Evolutionary conservation across 2,888 invertebrate genomes (phyloP).

Genomic region (Eupithecia exiguata): DNA sequence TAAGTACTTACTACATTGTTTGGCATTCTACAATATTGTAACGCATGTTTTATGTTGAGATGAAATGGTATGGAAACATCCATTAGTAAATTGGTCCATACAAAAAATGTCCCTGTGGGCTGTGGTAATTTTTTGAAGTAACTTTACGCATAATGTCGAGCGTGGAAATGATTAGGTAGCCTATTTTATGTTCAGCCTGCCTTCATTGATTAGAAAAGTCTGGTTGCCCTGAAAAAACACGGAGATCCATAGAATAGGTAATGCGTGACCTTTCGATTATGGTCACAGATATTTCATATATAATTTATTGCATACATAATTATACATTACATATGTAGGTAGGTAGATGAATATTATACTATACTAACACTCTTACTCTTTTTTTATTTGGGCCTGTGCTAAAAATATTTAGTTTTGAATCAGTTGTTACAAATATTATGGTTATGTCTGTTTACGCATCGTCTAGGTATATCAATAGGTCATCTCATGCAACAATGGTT

Average conservation of each 20-base stretch:
- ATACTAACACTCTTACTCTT: too few species aligned
- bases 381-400: too few species aligned
- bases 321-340: too few species aligned
- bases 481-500: not conserved
- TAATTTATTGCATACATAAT: too few species aligned
- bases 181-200: not conserved
- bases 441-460: too few species aligned
- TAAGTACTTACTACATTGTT: conserved; percentile 32
- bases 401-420: too few species aligned
- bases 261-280: not conserved
- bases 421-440: too few species aligned
- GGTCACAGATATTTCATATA: not conserved
- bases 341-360: too few species aligned
- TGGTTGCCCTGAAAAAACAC: not conserved
- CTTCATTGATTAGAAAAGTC: not conserved
- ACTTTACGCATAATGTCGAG: not conserved
- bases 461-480: too few species aligned
- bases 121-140: not conserved
- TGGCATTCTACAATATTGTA: conserved; percentile 28
- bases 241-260: not conserved
- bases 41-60: conserved; percentile 22
- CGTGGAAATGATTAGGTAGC: not conserved
- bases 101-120: not conserved
- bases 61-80: conserved; percentile 29
- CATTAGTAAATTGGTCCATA: conserved; percentile 28